Evolutionary conservation across 2,797 vertebrate genomes (phyloP), one percentile per base, ranked within the genome.

Genomic region (Hydrophis major): DNA sequence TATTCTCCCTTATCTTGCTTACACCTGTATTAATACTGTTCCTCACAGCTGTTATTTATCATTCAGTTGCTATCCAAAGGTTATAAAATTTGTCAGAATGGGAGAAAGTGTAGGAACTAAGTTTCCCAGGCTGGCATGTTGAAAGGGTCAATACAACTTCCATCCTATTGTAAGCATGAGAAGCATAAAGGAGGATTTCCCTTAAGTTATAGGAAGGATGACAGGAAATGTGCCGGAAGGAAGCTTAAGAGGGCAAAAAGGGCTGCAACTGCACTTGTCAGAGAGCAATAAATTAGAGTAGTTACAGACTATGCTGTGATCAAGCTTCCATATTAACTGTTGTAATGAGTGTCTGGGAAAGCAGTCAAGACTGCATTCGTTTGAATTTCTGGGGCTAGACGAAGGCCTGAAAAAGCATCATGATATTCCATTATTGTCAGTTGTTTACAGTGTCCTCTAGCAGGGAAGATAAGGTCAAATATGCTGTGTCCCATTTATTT

Each of bases 371-470:
- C 56, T 37, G n/a, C 28, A 88, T 2, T 88, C 7, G 1, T n/a
- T 32, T 69, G 60, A 89, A 88, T 60, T 20, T 56, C 47, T 50
- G 28, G 57, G n/a, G 74, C 50, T 22, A 69, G 13, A 86, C 7
- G 42, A 61, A 60, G 50, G 25, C 57, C 37, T 14, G 56, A 86
- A 37, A 6, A 32, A 14, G 42, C 60, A 61, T 86, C 14, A 12
- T 55, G 20, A 55, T 16, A 6, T 74, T 3, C 18, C 55, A 27
- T 63, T 32, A 60, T n/a, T 56, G 86, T 59, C 53, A 50, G n/a
- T 89, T 93, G 60, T 55, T 86, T 89, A 90, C 69, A 90, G 69
- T 89, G 86, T 89, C 89, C 88, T 90, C 69, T 94, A 92, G 91
- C 47, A 89, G 89, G 12, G n/a, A 69, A 55, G 18, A 37, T 25